Percentiles rank a stretch among this genome's conserved stretches.
phyloP scores from a whole-genome alignment of 2,888 invertebrate genomes.

The Tipula unca region DNA sequence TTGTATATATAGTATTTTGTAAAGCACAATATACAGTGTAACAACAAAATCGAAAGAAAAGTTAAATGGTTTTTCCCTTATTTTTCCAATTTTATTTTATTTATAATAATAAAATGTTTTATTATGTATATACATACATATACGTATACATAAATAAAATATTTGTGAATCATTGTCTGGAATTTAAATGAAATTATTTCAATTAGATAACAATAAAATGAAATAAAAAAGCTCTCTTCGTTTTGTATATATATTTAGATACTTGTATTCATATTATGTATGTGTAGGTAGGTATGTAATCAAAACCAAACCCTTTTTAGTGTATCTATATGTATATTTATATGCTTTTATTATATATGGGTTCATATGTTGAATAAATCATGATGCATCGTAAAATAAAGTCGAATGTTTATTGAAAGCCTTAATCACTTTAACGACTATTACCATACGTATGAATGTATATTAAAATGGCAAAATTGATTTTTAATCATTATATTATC shows the following conservation, averaged over 20 bases:
- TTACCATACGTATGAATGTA: neutral
- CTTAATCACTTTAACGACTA: neutral
- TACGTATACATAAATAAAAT: neutral
- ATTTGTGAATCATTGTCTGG: constrained; percentile 8
- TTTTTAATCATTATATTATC: neutral
- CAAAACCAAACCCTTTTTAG: neutral
- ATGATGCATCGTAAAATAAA: neutral
- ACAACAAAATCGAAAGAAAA: neutral
- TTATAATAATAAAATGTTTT: constrained; percentile 14
- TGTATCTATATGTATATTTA: no score
- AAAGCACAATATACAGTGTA: neutral
- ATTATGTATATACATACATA: no score
- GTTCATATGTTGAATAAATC: neutral
- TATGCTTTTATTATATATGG: neutral
- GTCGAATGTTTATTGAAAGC: neutral
- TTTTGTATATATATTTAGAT: neutral
- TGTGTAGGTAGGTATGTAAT: neutral
- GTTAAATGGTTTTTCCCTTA: neutral
- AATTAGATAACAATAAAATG: constrained; percentile 3
- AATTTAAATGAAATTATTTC: constrained; percentile 14
- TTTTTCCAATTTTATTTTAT: neutral
- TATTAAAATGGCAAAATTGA: neutral
- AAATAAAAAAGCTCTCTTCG: neutral
- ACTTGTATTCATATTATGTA: neutral
- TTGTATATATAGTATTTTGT: neutral